These are phyloP conservation scores for Chloropsis cyanopogon DNA, from an alignment of 2,113 vertebrate genomes.

Conservation along the genomic window DNA sequence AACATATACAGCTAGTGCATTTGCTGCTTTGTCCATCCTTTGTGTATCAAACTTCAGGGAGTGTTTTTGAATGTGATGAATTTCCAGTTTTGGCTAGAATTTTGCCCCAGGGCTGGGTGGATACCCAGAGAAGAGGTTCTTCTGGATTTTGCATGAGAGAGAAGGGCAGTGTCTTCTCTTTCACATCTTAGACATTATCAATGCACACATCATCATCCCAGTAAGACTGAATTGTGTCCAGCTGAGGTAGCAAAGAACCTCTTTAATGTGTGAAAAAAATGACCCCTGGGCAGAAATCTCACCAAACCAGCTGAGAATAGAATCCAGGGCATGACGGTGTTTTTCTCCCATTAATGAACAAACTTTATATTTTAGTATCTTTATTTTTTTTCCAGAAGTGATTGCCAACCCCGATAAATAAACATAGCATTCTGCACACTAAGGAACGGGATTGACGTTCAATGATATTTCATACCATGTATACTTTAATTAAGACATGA, in stretches of 20 bases:
- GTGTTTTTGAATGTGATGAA: not conserved
- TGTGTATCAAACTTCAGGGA: not conserved
- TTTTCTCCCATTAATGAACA: constrained; percentile 8
- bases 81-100: constrained; percentile 12
- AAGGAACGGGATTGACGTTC: constrained; percentile 40
- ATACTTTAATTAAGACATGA: constrained; percentile 64
- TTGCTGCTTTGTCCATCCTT: not conserved
- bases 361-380: not conserved
- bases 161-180: not conserved
- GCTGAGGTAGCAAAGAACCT: not conserved
- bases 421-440: constrained; percentile 54
- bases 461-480: constrained; percentile 55
- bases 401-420: constrained; percentile 53
- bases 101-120: not conserved
- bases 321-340: not conserved
- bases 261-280: not conserved
- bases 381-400: constrained; percentile 31
- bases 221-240: not conserved
- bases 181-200: not conserved
- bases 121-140: not conserved
- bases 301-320: not conserved
- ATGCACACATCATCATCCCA: not conserved
- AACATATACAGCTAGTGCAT: not conserved
- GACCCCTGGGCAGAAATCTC: not conserved
- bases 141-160: not conserved